Evolutionary conservation across 2,113 vertebrate species (phyloP).

Genomic region (Notothenia coriiceps): DNA sequence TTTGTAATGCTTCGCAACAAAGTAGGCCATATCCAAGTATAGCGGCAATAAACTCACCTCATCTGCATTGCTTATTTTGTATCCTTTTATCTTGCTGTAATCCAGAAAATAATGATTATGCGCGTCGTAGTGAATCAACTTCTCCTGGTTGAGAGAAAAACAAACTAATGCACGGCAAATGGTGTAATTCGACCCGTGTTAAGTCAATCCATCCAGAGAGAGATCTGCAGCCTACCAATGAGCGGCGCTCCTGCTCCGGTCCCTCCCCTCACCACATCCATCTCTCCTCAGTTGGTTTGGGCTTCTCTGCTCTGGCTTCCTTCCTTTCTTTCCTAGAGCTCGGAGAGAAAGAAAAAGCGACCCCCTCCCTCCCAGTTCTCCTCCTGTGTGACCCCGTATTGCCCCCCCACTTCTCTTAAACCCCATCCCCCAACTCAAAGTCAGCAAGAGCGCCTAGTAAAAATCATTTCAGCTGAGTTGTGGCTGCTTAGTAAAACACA

Average conservation of each 20-base stretch:
- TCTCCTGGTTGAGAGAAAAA: slow-evolving; percentile 84
- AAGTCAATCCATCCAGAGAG: slow-evolving; percentile 84
- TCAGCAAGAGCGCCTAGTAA: slow-evolving; percentile 69
- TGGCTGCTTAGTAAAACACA: slow-evolving; percentile 61
- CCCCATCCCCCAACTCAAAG: slow-evolving; percentile 70
- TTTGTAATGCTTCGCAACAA: slow-evolving; percentile 52
- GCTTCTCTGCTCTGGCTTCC: slow-evolving; percentile 74
- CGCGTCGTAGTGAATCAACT: slow-evolving; percentile 75
- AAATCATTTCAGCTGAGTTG: slow-evolving; percentile 74
- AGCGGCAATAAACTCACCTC: slow-evolving; percentile 82
- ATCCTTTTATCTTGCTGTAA: slow-evolving; percentile 68
- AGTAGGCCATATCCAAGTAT: slow-evolving; percentile 35
- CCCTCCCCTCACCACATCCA: slow-evolving; percentile 81
- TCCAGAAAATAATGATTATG: slow-evolving; percentile 50
- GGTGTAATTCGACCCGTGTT: slow-evolving; percentile 91
- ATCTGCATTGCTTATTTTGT: slow-evolving; percentile 73
- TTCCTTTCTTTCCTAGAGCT: slow-evolving; percentile 77
- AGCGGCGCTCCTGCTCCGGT: slow-evolving; percentile 75
- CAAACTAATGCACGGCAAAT: slow-evolving; percentile 87
- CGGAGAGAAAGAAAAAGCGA: slow-evolving; percentile 59
- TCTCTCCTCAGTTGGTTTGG: slow-evolving; percentile 73
- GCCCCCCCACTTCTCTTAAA: slow-evolving; percentile 63
- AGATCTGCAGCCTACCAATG: slow-evolving; percentile 77
- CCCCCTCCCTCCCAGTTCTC: slow-evolving; percentile 49
- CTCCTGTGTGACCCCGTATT: slow-evolving; percentile 73